Evolutionary conservation across 2,113 vertebrate species (phyloP), one percentile per base, ranked within the genome.

Genomic region (Passer domesticus): DNA sequence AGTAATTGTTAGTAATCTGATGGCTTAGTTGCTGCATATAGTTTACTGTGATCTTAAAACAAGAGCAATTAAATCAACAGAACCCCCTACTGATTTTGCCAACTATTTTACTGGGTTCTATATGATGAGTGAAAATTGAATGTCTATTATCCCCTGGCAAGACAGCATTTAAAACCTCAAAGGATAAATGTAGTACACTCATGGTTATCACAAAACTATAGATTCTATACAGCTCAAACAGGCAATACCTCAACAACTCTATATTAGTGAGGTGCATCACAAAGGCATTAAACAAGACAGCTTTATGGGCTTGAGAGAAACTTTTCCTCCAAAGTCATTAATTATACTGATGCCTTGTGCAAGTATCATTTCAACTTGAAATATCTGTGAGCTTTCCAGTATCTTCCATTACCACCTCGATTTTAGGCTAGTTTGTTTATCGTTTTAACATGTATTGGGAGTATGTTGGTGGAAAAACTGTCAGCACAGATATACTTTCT

Each of bases 401-500:
- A 33, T 74, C 60, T 94, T 94, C 79, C 79, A 92, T 83, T 90
- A 88, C 83, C 68, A 92, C 68, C 76, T 94, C 89, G 85, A 95
- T 95, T 96, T 94, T 90, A 68, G n/a, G 18, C 55, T 49, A 28
- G 27, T 78, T 95, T 96, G 55, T 96, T 96, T 94, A 92, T 88
- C 0, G 0, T 81, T 94, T 92, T 58, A 94, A 64, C 28, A 28
- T 50, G 43, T 79, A 89, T 82, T 79, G 53, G 44, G 76, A 81
- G 37, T 64, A 56, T 3, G 1, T 25, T 83, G 55, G 72, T 89
- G 56, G 60, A 90, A 93, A 95, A 95, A 77, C 49, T 92, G 76
- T 92, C 90, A 96, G 90, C 60, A 69, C 85, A 95, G 88, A 91
- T 94, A 78, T 87, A 87, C 62, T 91, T 87, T 93, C 62, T 82